Base-by-base conservation (phyloP, 2,797 vertebrate genomes). In the Lemur catta region DNA sequence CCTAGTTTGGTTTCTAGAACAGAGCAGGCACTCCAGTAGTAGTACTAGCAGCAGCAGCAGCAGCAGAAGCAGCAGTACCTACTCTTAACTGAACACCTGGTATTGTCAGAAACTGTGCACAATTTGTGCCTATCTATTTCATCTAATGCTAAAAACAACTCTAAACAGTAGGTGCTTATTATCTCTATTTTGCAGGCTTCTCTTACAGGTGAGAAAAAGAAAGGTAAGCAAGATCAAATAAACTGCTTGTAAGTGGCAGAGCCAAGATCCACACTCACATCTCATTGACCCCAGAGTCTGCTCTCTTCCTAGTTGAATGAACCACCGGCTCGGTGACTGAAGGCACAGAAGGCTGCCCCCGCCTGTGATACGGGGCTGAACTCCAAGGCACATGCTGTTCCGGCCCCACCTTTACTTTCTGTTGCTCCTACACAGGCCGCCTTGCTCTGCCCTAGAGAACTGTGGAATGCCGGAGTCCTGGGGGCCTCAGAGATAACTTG, bases 21-120 rank as follows among this genome's bases (percentile, higher is more conserved):
- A 24, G 2, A 41, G 2, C 7, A 26, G 48, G 43, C n/a, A 1
- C 17, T 33, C 26, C 20, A 13, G 8, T 5, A 13, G 35, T 22
- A n/a, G 22, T 1, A 57, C 14, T 3, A 6, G 0, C 0, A 0
- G 0, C 0, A 0, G 0, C 0, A 0, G 18, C 4, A 15, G 7
- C 6, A 1, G 0, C 0, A 0, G 9, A 2, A 1, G 52, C 1
- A 4, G n/a, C 33, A 6, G 8, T 0, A 13, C 0, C 18, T 18
- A 0, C 35, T 9, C 20, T 46, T 26, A 4, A 28, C 1, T 24
- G 50, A 38, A 59, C 33, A 8, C 74, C 33, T 33, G 61, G 4
- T 35, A 0, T 35, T 4, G 14, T 11, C 1, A 13, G 95, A 33
- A 41, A 6, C 63, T 8, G 18, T 30, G 63, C 0, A 0, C 41